phyloP scores from a whole-genome alignment of 2,888 invertebrate genomes.

The Tanypteryx hageni region DNA sequence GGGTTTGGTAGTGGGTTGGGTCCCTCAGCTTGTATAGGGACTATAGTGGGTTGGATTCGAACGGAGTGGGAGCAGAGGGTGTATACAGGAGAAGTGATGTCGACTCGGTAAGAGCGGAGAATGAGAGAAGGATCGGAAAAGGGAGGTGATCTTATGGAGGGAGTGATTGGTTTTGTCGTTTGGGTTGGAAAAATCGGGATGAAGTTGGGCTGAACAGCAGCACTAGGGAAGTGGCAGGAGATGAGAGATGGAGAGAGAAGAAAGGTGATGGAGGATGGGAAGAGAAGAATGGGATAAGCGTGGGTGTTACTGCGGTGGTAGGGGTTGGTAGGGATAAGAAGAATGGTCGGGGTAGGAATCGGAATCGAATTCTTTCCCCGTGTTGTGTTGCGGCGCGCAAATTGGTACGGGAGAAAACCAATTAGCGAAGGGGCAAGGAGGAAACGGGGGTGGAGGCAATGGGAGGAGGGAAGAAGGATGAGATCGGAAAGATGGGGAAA shows the following conservation, averaged over 20 bases:
- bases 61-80: not conserved
- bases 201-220: too few species aligned
- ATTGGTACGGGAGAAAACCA: slow-evolving; percentile 29
- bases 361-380: slow-evolving; percentile 29
- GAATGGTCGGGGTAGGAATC: not conserved
- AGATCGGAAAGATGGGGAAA: not conserved
- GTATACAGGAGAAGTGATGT: not conserved
- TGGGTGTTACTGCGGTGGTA: too few species aligned
- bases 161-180: not conserved
- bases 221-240: too few species aligned
- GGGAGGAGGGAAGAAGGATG: not conserved
- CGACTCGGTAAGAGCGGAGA: not conserved
- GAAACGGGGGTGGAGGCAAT: not conserved
- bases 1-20: not conserved
- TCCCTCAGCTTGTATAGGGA: not conserved
- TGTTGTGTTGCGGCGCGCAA: slow-evolving; percentile 44
- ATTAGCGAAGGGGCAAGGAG: slow-evolving; percentile 21
- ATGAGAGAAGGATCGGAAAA: not conserved
- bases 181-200: not conserved
- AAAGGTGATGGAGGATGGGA: not conserved
- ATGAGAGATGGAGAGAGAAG: not conserved
- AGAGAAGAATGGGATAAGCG: not conserved
- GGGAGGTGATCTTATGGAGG: not conserved
- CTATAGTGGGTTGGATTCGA: not conserved
- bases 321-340: not conserved